Evolutionary conservation across 2,113 vertebrate genomes (phyloP).

Genomic region (Rhinogobius similis): DNA sequence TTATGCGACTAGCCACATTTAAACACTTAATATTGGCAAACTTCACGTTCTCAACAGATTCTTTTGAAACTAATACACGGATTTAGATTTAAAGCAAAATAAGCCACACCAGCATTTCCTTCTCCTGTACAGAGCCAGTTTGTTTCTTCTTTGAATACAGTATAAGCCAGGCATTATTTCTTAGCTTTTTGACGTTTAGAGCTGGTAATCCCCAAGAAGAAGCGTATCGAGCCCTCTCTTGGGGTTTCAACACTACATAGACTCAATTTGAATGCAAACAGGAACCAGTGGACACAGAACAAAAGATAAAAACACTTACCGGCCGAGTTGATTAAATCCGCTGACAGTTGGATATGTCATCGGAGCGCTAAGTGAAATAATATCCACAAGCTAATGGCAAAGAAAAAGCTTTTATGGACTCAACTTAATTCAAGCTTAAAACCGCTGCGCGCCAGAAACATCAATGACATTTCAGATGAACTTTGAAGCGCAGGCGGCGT

Average conservation of each 20-base stretch:
- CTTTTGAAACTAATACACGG: background rate
- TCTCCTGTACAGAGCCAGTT: background rate
- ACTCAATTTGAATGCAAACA: background rate
- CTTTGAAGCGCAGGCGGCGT: background rate
- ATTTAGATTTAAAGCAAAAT: background rate
- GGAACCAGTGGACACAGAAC: background rate
- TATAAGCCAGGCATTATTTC: background rate
- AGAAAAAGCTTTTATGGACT: constrained; percentile 1
- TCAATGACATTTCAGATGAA: constrained; percentile 10
- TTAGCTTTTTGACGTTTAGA: background rate
- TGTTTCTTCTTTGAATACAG: constrained; percentile 6
- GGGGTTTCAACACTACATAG: background rate
- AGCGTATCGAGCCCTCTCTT: background rate
- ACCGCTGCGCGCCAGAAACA: background rate
- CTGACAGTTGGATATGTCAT: constrained; percentile 10
- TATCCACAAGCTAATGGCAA: constrained; percentile 2
- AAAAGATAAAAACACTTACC: constrained; percentile 7
- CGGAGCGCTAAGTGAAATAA: background rate
- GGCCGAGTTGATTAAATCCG: background rate
- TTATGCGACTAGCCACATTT: background rate
- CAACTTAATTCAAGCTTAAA: constrained; percentile 2
- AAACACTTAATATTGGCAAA: background rate
- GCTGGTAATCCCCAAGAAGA: constrained; percentile 3
- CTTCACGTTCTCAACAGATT: background rate
- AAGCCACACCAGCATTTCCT: background rate